phyloP scores from a whole-genome alignment of 2,888 invertebrate species.

The Meiosimyza platycephala region DNA sequence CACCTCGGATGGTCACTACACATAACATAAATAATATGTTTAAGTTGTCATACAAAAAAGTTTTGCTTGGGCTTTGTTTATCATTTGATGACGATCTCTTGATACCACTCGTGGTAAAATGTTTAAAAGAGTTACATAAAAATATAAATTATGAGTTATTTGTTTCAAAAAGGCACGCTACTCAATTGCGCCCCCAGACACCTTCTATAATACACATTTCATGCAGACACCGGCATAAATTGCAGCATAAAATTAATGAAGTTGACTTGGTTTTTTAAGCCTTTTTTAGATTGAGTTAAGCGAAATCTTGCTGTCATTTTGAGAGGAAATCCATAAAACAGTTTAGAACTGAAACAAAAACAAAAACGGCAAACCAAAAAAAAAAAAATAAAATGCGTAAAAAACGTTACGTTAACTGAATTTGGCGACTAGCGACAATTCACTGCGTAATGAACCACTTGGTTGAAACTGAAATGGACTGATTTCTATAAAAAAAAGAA shows the following conservation, averaged over 20 bases:
- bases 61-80: no score
- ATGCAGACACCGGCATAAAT: no score
- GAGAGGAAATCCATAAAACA: slow-evolving; percentile 4
- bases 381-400: not conserved
- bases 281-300: not conserved
- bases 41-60: no score
- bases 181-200: no score
- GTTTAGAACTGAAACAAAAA: not conserved
- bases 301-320: not conserved
- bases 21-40: no score
- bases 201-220: no score
- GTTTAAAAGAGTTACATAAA: no score
- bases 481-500: not conserved
- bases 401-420: not conserved
- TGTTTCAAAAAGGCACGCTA: no score
- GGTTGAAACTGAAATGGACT: not conserved
- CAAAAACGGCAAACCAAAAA: not conserved
- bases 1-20: no score
- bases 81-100: no score
- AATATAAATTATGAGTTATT: no score
- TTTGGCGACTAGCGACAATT: not conserved
- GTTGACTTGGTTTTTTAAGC: not conserved
- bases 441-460: not conserved
- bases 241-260: slow-evolving; percentile 10
- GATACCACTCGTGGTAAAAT: no score